Conservation (phyloP, 2,888 invertebrate genomes). For the Polietes domitor region DNA sequence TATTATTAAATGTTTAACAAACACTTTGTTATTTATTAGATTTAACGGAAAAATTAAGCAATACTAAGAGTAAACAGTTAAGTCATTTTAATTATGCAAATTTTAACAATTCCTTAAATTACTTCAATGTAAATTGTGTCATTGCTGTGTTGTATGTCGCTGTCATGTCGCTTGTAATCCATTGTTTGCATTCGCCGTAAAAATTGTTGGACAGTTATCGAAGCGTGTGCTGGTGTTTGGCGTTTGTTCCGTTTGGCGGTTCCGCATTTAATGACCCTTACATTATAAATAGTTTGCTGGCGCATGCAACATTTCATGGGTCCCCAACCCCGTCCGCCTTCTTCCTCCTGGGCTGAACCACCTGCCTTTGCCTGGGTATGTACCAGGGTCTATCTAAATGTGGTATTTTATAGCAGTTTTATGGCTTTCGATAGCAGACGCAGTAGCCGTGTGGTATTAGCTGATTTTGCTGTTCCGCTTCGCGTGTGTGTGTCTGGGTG, state of each 20-base stretch:
- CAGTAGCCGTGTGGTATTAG: neutral
- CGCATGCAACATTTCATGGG: constrained; percentile 46
- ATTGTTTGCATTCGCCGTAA: neutral
- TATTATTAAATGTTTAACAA: neutral
- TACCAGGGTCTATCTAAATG: constrained; percentile 6
- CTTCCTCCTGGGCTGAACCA: neutral
- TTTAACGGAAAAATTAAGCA: neutral
- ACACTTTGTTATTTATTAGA: neutral
- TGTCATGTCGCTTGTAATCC: neutral
- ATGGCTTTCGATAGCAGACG: constrained; percentile 20
- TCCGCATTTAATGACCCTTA: constrained; percentile 55
- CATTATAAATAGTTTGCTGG: constrained; percentile 56
- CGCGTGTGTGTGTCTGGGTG: too few species aligned
- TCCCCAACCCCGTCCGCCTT: neutral
- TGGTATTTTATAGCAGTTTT: neutral
- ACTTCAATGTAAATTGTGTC: neutral
- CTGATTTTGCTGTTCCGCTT: neutral
- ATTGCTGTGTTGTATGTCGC: neutral
- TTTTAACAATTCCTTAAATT: neutral
- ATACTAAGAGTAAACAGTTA: too few species aligned
- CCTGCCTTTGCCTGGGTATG: neutral
- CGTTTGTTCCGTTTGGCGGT: neutral
- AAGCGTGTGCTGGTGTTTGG: neutral
- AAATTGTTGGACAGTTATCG: neutral
- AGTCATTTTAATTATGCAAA: neutral